phyloP scores from a whole-genome alignment of 2,888 invertebrate species.

The Drosophila cracens region DNA sequence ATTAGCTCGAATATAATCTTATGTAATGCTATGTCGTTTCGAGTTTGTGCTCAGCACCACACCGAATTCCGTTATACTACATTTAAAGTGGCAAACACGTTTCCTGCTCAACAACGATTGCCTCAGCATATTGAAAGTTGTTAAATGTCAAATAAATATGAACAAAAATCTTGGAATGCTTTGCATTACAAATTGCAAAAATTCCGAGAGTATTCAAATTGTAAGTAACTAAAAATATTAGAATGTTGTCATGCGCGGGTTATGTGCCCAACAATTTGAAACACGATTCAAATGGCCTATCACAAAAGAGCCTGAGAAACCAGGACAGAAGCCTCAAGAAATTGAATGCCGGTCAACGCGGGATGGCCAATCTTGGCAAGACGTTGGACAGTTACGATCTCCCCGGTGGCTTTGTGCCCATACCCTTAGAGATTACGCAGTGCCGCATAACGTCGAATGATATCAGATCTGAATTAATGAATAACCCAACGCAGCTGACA shows the following conservation, averaged over 20 bases:
- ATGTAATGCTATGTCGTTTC: constrained; percentile 28
- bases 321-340: not conserved
- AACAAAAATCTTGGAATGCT: not conserved
- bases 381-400: fast-evolving
- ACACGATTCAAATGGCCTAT: not conserved
- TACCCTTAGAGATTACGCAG: not conserved
- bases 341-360: not conserved
- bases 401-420: not conserved
- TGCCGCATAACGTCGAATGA: not conserved
- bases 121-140: not conserved
- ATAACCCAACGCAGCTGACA: too few relatives aligned
- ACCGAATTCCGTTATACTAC: constrained; percentile 7
- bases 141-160: not conserved
- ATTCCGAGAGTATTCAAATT: not conserved
- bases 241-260: constrained; percentile 7
- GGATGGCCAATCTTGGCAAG: not conserved
- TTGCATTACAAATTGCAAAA: not conserved
- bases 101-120: not conserved
- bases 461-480: not conserved
- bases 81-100: not conserved
- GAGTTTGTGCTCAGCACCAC: not conserved
- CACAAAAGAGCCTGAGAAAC: not conserved
- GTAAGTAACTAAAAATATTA: not conserved
- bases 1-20: constrained; percentile 51
- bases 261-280: constrained; percentile 8